Evolutionary conservation across 2,888 invertebrate species (phyloP).

Genomic region (Melanophora roralis): DNA sequence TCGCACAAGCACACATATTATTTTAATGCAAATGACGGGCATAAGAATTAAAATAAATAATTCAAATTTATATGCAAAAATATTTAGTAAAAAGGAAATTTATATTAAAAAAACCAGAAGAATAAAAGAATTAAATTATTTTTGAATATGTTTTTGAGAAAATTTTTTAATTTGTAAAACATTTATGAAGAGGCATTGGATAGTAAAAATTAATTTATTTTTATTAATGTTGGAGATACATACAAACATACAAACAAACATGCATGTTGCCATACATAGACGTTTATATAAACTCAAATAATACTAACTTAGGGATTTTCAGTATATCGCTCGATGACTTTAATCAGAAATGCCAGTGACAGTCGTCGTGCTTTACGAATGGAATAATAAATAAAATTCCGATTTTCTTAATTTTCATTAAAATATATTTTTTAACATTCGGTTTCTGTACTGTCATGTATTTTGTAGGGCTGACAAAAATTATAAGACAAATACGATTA

Average conservation of each 20-base stretch:
- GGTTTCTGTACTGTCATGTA: background rate
- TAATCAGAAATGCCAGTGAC: background rate
- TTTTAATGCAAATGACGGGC: background rate
- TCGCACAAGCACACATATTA: background rate
- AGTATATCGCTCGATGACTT: no score
- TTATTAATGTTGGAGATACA: no score
- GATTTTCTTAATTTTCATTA: background rate
- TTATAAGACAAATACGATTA: no score
- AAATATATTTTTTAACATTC: no score
- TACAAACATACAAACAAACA: no score
- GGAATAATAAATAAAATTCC: constrained; percentile 8
- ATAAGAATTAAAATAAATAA: background rate
- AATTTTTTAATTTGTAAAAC: background rate
- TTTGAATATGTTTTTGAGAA: no score
- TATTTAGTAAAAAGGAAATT: background rate
- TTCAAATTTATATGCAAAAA: background rate
- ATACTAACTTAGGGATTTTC: no score
- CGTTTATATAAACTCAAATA: no score
- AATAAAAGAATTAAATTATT: background rate
- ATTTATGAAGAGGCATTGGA: background rate
- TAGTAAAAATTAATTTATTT: no score
- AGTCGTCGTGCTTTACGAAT: background rate
- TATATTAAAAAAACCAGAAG: background rate
- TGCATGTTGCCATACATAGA: no score
- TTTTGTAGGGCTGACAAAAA: no score